A percentile compares a stretch with the other conserved stretches of the same genome.
These are phyloP conservation scores for Saguinus midas DNA, from an alignment of 2,113 vertebrate species.

Conservation along the genomic window DNA sequence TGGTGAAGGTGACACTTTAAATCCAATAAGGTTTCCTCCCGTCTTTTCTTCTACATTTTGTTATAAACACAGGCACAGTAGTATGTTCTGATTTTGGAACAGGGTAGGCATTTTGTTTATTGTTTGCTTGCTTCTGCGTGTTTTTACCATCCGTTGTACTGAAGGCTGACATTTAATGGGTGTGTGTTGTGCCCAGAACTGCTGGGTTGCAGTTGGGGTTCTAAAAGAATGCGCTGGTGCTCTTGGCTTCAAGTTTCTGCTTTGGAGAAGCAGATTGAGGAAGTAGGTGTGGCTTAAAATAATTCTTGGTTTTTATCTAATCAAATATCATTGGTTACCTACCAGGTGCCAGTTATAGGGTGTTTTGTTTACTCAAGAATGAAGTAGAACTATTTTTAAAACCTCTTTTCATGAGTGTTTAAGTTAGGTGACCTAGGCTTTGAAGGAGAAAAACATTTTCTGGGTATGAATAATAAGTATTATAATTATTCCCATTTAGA, in stretches of 20 bases:
- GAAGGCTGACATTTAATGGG: background rate
- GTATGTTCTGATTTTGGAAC: fast-evolving
- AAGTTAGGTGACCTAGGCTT: background rate
- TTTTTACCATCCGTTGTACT: no score
- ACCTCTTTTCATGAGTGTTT: background rate
- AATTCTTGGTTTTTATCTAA: background rate
- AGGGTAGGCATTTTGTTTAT: background rate
- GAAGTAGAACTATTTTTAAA: background rate
- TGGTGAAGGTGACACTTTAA: background rate
- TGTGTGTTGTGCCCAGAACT: background rate
- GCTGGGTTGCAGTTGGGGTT: background rate
- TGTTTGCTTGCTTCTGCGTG: background rate
- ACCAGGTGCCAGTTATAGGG: background rate
- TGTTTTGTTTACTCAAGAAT: background rate
- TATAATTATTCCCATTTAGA: background rate
- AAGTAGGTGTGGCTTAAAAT: background rate
- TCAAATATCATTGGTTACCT: background rate
- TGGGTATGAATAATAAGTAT: background rate
- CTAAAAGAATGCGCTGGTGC: background rate
- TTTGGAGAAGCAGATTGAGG: background rate
- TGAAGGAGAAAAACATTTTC: background rate
- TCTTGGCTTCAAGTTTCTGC: background rate
- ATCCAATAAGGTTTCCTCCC: background rate
- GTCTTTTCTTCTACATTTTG: background rate
- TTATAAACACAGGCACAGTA: background rate